phyloP scores from a whole-genome alignment of 2,888 invertebrate genomes.

The Tipula lateralis region DNA sequence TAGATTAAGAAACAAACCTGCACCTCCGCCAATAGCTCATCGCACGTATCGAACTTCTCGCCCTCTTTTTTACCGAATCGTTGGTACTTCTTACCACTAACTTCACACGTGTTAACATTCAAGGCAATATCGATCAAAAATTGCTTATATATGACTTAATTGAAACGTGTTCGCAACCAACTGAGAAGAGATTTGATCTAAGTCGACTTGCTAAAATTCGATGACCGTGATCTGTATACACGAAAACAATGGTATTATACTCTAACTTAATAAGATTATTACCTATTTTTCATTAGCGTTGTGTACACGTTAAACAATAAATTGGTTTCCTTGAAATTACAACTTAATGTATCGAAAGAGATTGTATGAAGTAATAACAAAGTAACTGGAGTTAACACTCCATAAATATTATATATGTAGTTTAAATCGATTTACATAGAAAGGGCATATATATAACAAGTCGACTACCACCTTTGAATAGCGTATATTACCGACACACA shows the following conservation, averaged over 20 bases:
- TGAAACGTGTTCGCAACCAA: too few species aligned
- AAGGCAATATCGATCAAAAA: too few species aligned
- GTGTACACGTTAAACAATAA: neutral
- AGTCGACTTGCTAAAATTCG: neutral
- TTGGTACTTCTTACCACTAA: too few species aligned
- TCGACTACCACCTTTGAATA: neutral
- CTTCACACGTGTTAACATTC: too few species aligned
- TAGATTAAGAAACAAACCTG: too few species aligned
- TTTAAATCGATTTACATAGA: neutral
- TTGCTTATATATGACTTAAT: too few species aligned
- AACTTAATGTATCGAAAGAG: neutral
- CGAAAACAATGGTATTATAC: neutral
- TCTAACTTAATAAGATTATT: neutral
- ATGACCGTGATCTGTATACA: neutral
- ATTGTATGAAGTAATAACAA: neutral
- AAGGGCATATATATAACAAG: neutral
- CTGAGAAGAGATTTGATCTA: too few species aligned
- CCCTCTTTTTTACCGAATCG: too few species aligned
- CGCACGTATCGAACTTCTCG: too few species aligned
- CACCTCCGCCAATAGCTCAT: too few species aligned
- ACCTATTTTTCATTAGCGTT: neutral
- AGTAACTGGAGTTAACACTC: neutral
- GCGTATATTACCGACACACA: neutral
- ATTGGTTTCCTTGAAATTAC: neutral
- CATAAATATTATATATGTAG: neutral